These are phyloP conservation scores for Rhyacichthys aspro DNA, from an alignment of 2,797 vertebrate species.

Conservation along the genomic window DNA sequence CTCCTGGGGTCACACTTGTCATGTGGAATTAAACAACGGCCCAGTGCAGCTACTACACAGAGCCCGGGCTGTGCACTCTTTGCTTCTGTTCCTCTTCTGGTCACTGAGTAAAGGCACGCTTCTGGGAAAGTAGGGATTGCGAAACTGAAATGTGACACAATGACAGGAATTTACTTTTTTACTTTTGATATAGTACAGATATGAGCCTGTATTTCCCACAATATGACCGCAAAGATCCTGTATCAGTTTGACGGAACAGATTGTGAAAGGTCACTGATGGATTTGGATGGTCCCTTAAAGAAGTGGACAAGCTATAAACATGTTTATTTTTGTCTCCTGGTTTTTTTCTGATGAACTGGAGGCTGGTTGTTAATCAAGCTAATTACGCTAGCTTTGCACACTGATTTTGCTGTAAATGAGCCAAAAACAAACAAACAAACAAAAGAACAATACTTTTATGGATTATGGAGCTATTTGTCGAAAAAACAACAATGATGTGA, in stretches of 20 bases:
- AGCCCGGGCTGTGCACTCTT: conserved; percentile 32
- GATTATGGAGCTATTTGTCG: too few relatives aligned
- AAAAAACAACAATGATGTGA: too few relatives aligned
- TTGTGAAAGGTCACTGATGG: conserved; percentile 1
- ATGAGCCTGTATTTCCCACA: conserved; percentile 28
- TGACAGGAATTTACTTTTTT: conserved; percentile 49
- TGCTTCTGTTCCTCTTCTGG: conserved; percentile 64
- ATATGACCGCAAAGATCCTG: conserved; percentile 20
- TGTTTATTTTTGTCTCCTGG: too few relatives aligned
- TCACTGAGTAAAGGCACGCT: conserved; percentile 52
- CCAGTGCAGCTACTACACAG: conserved; percentile 15
- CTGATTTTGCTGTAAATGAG: neutral
- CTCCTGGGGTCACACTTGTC: conserved; percentile 59
- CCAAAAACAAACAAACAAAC: neutral
- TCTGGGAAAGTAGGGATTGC: conserved; percentile 61
- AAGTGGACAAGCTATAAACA: too few relatives aligned
- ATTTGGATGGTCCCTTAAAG: conserved; percentile 7
- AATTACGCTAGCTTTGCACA: neutral
- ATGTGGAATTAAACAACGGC: conserved; percentile 54
- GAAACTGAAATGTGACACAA: conserved; percentile 50
- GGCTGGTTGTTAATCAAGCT: conserved; percentile 1
- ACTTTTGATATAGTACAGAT: conserved; percentile 14
- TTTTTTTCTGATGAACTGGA: conserved; percentile 9
- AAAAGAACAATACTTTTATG: too few relatives aligned
- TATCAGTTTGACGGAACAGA: neutral